Evolutionary conservation across 2,797 vertebrate species (phyloP), one percentile per base, ranked within the genome.

Genomic region (Smutsia gigantea): DNA sequence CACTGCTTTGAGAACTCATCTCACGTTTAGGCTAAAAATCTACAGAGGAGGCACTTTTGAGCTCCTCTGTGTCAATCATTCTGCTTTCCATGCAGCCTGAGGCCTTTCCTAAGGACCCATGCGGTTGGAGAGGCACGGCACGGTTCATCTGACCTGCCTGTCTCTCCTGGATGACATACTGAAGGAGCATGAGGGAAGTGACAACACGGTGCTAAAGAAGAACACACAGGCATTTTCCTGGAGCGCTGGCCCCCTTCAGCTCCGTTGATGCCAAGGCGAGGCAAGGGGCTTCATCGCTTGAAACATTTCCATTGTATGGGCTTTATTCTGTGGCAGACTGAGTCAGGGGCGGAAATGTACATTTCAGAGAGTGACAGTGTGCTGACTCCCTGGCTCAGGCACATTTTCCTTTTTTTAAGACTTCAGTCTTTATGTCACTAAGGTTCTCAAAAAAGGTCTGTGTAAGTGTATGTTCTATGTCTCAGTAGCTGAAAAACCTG

Each of bases 111-210:
- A 42, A 71, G 21, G 68, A 34, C 25, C 15, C 57, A 34, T 14
- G 4, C 18, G 10, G 37, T 31, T 49, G 37, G 46, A 8, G 2
- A 2, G 39, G 34, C 51, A 21, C 2, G 9, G 69, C 31, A 34
- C 21, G 31, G 18, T 39, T 83, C 64, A 34, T 31, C 34, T 18
- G 4, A 0, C 0, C 86, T 71, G 2, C 34, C 31, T 66, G 17
- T 46, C 13, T 15, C 55, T 23, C 39, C 21, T 0, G 4, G 19
- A 29, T 0, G 4, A 8, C 27, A 2, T 1, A 46, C 9, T 7
- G 0, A 69, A 9, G 13, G 0, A 17, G 7, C 53, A 18, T 1
- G 7, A 75, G 17, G 25, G 18, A 25, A 53, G 19, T 3, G 37
- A 34, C 27, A 53, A 15, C 0, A 2, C 1, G 5, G 25, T 25